phyloP scores from a whole-genome alignment of 2,113 vertebrate species.

The Microtus richardsoni region DNA sequence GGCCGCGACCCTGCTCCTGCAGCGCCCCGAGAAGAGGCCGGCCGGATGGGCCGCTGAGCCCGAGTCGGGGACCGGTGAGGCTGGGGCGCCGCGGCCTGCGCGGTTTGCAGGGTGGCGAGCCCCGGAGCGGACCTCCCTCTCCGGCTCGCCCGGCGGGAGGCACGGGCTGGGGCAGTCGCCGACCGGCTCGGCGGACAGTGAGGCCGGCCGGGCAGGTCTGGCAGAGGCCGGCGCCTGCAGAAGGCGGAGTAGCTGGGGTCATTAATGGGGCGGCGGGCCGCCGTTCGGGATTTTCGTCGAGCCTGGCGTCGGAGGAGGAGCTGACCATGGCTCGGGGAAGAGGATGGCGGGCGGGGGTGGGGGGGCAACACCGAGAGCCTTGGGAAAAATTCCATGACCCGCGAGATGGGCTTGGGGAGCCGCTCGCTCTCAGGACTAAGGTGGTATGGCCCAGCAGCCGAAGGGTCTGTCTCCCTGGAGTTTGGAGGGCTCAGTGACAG shows the following conservation, averaged over 20 bases:
- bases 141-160: neutral
- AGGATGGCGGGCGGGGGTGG: conserved; percentile 33
- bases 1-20: conserved; percentile 55
- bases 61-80: conserved; percentile 77
- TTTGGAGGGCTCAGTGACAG: neutral
- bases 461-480: neutral
- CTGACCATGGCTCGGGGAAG: conserved; percentile 17
- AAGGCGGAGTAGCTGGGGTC: conserved; percentile 32
- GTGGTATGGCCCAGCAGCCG: neutral
- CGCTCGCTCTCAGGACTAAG: neutral
- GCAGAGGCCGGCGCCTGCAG: neutral
- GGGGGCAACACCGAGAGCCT: neutral
- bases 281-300: neutral
- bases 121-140: neutral
- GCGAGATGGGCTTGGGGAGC: neutral
- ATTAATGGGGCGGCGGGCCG: neutral
- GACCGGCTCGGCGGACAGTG: neutral
- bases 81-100: neutral
- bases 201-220: conserved; percentile 28
- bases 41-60: conserved; percentile 81
- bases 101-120: neutral
- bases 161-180: neutral
- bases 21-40: conserved; percentile 40
- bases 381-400: neutral
- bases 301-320: neutral